Percentiles rank a stretch among this genome's conserved stretches.
Conservation (phyloP, 2,797 vertebrate species). For the Rhyacichthys aspro region DNA sequence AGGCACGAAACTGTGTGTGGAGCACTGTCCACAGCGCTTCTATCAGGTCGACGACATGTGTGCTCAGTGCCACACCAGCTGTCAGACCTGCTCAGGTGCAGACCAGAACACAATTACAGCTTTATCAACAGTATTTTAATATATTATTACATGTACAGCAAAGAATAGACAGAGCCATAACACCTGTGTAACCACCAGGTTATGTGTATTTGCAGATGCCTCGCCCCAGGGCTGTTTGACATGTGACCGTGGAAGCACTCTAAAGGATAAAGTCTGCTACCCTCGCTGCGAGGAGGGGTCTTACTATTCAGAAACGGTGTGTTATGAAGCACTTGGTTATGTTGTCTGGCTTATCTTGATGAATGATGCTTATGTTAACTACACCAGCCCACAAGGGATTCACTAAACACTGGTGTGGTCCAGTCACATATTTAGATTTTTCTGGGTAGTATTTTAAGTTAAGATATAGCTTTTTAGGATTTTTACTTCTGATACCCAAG, state of each 20-base stretch:
- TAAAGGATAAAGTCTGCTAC: conserved; percentile 78
- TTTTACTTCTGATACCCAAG: too few relatives aligned
- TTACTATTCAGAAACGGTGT: conserved; percentile 77
- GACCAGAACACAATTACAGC: not conserved
- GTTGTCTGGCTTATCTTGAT: not conserved
- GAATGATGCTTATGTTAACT: too few relatives aligned
- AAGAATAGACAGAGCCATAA: not conserved
- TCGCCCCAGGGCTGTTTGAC: conserved; percentile 75
- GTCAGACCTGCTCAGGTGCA: conserved; percentile 79
- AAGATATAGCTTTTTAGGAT: too few relatives aligned
- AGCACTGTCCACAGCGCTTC: conserved; percentile 73
- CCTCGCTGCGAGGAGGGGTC: conserved; percentile 77
- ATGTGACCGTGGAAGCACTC: conserved; percentile 75
- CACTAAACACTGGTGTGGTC: too few relatives aligned
- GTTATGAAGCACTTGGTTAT: not conserved
- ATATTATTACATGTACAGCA: too few relatives aligned
- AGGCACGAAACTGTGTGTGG: conserved; percentile 77
- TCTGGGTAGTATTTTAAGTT: too few relatives aligned
- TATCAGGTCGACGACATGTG: conserved; percentile 50
- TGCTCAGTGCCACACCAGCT: conserved; percentile 79
- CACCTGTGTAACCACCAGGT: accelerated
- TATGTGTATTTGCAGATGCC: conserved; percentile 65
- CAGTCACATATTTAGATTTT: too few relatives aligned
- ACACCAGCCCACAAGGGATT: too few relatives aligned
- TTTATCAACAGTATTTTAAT: not conserved